Evolutionary conservation across 2,797 vertebrate species (phyloP).

Genomic region (Coilia nasus): DNA sequence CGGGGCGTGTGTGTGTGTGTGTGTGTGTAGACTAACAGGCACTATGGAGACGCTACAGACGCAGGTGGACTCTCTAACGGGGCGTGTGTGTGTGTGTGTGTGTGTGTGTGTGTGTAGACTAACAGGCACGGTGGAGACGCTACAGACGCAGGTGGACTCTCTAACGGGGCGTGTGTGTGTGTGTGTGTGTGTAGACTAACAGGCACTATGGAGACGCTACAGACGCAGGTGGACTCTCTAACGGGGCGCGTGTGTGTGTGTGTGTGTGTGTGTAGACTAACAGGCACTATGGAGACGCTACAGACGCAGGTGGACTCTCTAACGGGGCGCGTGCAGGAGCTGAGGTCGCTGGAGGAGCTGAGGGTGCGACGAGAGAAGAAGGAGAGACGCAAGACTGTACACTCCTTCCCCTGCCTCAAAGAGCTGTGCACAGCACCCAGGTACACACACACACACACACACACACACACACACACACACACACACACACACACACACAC

Average conservation of each 20-base stretch:
- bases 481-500: slow-evolving; percentile 1
- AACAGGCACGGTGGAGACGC: too few species aligned
- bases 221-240: slow-evolving; percentile 90
- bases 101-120: neutral
- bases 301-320: slow-evolving; percentile 92
- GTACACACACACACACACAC: slow-evolving; percentile 61
- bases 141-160: too few species aligned
- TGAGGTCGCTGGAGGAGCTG: slow-evolving; percentile 88
- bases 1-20: slow-evolving; percentile 55
- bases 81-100: neutral
- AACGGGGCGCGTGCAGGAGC: slow-evolving; percentile 88
- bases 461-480: slow-evolving; percentile 21
- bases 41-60: too few species aligned
- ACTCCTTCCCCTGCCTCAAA: slow-evolving; percentile 94
- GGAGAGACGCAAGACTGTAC: slow-evolving; percentile 90
- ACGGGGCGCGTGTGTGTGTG: slow-evolving; percentile 60
- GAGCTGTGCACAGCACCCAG: slow-evolving; percentile 89
- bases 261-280: slow-evolving; percentile 76
- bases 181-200: slow-evolving; percentile 79
- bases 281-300: slow-evolving; percentile 86
- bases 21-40: too few species aligned
- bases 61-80: too few species aligned
- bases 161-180: too few species aligned
- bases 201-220: slow-evolving; percentile 87
- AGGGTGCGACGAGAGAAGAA: slow-evolving; percentile 86